phyloP scores from a whole-genome alignment of 2,113 vertebrate species.

The Melanocharis versteri region DNA sequence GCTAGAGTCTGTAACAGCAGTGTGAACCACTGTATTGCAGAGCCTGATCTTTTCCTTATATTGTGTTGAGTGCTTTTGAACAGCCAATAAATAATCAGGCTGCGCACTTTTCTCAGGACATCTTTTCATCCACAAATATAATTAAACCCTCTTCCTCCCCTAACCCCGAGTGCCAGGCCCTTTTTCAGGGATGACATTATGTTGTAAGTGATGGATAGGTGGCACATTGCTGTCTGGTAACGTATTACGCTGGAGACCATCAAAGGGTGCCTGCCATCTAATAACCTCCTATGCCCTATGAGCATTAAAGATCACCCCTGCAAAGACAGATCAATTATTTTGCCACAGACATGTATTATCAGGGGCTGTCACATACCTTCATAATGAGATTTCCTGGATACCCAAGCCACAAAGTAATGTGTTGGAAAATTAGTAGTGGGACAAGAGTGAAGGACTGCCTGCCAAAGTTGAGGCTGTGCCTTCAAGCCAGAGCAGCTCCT shows the following conservation, averaged over 20 bases:
- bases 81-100: slow-evolving; percentile 58
- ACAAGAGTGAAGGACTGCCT: slow-evolving; percentile 51
- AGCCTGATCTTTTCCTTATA: neutral
- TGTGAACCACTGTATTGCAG: neutral
- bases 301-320: slow-evolving; percentile 57
- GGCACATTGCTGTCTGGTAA: slow-evolving; percentile 29
- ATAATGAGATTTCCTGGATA: slow-evolving; percentile 60
- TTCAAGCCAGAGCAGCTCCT: slow-evolving; percentile 17
- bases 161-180: neutral
- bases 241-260: slow-evolving; percentile 2
- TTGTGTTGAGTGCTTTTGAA: slow-evolving; percentile 16
- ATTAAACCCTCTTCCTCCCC: slow-evolving; percentile 26
- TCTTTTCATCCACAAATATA: slow-evolving; percentile 47
- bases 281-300: slow-evolving; percentile 51
- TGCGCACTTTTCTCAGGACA: neutral
- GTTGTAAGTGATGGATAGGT: slow-evolving; percentile 41
- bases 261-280: slow-evolving; percentile 43
- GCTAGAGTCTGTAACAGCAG: neutral
- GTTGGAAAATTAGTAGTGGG: slow-evolving; percentile 58
- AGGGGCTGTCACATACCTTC: slow-evolving; percentile 55
- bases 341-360: slow-evolving; percentile 62
- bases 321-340: slow-evolving; percentile 61
- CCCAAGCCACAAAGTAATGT: slow-evolving; percentile 38
- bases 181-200: slow-evolving; percentile 49
- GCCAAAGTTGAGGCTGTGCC: slow-evolving; percentile 16